phyloP scores from a whole-genome alignment of 2,113 vertebrate genomes.

The Delphinapterus leucas region DNA sequence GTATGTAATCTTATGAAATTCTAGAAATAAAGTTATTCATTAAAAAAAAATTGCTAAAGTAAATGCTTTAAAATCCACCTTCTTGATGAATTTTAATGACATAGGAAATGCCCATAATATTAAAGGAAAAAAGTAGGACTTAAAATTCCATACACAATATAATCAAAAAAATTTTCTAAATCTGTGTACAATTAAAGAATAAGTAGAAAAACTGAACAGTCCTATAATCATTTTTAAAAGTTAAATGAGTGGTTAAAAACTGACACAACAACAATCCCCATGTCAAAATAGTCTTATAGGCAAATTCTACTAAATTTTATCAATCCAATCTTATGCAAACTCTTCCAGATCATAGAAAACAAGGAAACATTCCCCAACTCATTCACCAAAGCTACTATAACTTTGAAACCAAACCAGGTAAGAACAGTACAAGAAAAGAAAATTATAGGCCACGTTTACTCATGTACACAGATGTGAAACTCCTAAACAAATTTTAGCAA shows the following conservation, averaged over 20 bases:
- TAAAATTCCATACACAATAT: not conserved
- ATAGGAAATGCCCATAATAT: not conserved
- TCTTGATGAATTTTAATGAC: not conserved
- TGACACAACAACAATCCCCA: not conserved
- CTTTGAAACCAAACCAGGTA: not conserved
- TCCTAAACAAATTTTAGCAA: not conserved
- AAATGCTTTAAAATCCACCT: not conserved
- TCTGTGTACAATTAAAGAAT: not conserved
- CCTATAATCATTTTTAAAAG: not conserved
- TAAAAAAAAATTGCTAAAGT: not conserved
- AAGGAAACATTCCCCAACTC: not conserved
- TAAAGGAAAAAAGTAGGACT: not conserved
- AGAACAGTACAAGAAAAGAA: not conserved
- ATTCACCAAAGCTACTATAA: not conserved
- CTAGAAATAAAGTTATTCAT: not conserved
- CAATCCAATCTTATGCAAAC: not conserved
- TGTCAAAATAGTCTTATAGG: not conserved
- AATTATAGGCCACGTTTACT: not conserved
- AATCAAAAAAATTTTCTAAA: not conserved
- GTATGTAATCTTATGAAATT: not conserved
- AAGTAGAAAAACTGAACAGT: not conserved
- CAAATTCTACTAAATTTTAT: not conserved
- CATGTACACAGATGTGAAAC: not conserved
- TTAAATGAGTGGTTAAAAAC: constrained; percentile 16
- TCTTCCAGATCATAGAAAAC: not conserved